These are phyloP conservation scores for Ectobius pallidus DNA, from an alignment of 2,888 invertebrate species.

Conservation along the genomic window DNA sequence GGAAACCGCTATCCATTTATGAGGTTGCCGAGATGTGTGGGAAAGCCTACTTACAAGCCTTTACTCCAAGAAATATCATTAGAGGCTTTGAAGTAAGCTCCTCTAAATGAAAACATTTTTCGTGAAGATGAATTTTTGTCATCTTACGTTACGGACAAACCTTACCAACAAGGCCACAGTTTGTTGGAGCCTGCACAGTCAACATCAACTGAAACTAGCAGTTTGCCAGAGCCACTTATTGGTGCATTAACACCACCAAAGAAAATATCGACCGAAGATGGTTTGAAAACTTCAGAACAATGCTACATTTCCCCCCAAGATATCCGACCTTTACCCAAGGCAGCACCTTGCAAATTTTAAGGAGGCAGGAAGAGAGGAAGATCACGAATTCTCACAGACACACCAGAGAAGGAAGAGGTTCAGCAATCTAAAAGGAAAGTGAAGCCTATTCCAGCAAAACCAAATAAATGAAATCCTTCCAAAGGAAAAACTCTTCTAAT, in stretches of 20 bases:
- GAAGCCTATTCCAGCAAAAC: not conserved
- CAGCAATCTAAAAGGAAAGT: constrained; percentile 44
- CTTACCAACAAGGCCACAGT: not conserved
- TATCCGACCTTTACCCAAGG: not conserved
- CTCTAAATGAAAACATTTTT: not conserved
- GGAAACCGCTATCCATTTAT: constrained; percentile 47
- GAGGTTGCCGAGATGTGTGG: constrained; percentile 34
- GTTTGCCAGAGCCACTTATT: not conserved
- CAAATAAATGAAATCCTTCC: not conserved
- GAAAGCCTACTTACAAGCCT: not conserved
- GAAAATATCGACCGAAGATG: not conserved
- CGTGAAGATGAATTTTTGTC: not conserved
- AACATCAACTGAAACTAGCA: no score
- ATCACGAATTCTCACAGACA: not conserved
- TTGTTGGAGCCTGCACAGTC: no score
- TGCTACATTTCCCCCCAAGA: not conserved
- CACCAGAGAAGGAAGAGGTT: constrained; percentile 19
- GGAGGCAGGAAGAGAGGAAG: not conserved
- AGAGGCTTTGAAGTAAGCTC: not conserved
- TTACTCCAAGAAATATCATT: not conserved
- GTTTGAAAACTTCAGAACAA: not conserved
- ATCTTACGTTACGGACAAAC: not conserved
- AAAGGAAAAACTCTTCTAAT: not conserved
- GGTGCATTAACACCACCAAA: not conserved
- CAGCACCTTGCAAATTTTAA: not conserved